A percentile compares a stretch with the other conserved stretches of the same genome.
Evolutionary conservation across 2,888 invertebrate species (phyloP).

Genomic region (Carterocephalus palaemon): DNA sequence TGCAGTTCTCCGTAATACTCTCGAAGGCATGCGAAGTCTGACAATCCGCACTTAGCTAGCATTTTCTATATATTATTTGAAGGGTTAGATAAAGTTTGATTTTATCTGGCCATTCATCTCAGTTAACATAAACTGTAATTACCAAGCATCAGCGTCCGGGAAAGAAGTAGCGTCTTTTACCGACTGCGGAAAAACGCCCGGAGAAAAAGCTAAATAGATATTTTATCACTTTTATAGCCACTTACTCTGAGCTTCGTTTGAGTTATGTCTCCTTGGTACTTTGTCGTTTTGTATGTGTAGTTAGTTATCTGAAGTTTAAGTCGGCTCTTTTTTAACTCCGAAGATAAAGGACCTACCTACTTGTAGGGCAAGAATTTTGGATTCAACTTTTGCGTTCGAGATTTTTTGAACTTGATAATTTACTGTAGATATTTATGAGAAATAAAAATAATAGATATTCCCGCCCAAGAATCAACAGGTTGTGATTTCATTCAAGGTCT

Average conservation of each 20-base stretch:
- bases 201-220: constrained; percentile 71
- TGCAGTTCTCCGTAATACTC: too few species aligned
- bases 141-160: constrained; percentile 62
- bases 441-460: too few species aligned
- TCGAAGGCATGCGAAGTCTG: too few species aligned
- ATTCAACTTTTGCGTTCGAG: too few species aligned
- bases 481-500: too few species aligned
- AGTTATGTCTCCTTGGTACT: constrained; percentile 48
- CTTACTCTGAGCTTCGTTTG: constrained; percentile 63
- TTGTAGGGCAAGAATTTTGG: too few species aligned
- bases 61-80: background rate
- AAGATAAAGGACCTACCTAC: too few species aligned
- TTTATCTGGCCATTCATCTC: constrained; percentile 33
- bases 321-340: too few species aligned
- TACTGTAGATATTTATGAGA: too few species aligned
- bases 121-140: constrained; percentile 70
- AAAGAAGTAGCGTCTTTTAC: constrained; percentile 58
- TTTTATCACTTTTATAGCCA: constrained; percentile 75
- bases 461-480: too few species aligned
- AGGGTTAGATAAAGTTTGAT: constrained; percentile 1
- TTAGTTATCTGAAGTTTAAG: background rate
- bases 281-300: constrained; percentile 14
- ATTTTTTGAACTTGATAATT: too few species aligned
- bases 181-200: constrained; percentile 47
- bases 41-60: background rate